Evolutionary conservation across 2,888 invertebrate genomes (phyloP).

Genomic region (Apodemia zela): DNA sequence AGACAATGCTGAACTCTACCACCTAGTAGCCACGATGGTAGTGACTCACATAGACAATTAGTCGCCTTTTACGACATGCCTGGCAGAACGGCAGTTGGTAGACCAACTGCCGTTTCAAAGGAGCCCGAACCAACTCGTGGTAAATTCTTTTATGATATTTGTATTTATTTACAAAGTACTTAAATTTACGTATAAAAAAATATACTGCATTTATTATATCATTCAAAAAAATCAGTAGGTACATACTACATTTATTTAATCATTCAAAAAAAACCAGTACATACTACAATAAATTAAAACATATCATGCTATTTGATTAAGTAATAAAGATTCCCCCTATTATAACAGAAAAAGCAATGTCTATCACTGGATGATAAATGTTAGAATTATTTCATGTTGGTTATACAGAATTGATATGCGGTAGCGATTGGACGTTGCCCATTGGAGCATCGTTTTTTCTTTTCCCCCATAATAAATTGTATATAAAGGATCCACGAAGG

Average conservation of each 20-base stretch:
- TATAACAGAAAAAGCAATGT: constrained; percentile 16
- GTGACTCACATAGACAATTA: too few relatives aligned
- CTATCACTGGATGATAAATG: constrained; percentile 26
- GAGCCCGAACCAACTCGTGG: too few relatives aligned
- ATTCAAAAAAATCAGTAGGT: too few relatives aligned
- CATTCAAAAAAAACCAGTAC: not conserved
- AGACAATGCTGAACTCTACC: too few relatives aligned
- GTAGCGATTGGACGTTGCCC: constrained; percentile 47
- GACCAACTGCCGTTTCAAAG: too few relatives aligned
- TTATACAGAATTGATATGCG: constrained; percentile 42
- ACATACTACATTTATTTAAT: not conserved
- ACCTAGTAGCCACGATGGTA: too few relatives aligned
- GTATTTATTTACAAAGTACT: too few relatives aligned
- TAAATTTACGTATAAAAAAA: too few relatives aligned
- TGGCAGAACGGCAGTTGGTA: too few relatives aligned
- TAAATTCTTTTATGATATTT: too few relatives aligned
- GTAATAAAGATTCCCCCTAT: constrained; percentile 17
- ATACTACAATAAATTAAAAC: constrained; percentile 2
- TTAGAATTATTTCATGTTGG: constrained; percentile 35
- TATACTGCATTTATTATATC: too few relatives aligned
- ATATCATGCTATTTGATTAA: constrained; percentile 8
- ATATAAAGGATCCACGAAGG: constrained; percentile 64
- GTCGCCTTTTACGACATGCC: too few relatives aligned
- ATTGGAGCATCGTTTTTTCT: constrained; percentile 46
- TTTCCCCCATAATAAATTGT: constrained; percentile 70